These are phyloP conservation scores for Apteryx owenii DNA, from an alignment of 2,113 vertebrate species.

Conservation along the genomic window DNA sequence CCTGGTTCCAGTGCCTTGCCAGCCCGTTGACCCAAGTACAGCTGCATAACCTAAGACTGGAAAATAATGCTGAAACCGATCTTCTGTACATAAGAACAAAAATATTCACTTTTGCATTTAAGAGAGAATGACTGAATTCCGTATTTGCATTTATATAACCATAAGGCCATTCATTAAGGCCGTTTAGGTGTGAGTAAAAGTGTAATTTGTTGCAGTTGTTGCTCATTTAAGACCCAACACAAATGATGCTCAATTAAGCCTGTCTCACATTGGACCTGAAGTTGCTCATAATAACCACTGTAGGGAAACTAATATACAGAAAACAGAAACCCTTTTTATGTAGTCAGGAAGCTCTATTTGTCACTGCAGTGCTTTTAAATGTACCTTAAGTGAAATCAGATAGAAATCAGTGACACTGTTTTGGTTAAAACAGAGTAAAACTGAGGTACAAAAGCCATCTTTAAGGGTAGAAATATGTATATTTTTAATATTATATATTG, in stretches of 20 bases:
- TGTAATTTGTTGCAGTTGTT: not conserved
- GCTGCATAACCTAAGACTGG: not conserved
- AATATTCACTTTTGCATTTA: not conserved
- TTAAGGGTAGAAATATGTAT: not conserved
- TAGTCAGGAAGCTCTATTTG: not conserved
- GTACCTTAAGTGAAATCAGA: not conserved
- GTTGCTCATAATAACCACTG: not conserved
- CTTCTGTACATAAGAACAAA: not conserved
- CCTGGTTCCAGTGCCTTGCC: not conserved
- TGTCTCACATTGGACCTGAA: not conserved
- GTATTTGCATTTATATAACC: not conserved
- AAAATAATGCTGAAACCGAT: not conserved
- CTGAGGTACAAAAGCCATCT: not conserved
- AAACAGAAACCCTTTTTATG: not conserved
- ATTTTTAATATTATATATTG: not conserved
- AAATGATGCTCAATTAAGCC: not conserved
- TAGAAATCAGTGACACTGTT: not conserved
- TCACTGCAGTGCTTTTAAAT: not conserved
- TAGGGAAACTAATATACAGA: constrained; percentile 24
- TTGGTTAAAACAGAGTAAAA: not conserved
- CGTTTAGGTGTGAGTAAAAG: not conserved
- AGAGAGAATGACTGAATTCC: not conserved
- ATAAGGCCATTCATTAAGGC: not conserved
- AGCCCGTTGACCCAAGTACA: not conserved
- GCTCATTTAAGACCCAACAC: not conserved